These are phyloP conservation scores for Tor tambroides DNA, from an alignment of 2,113 vertebrate species.

Conservation along the genomic window DNA sequence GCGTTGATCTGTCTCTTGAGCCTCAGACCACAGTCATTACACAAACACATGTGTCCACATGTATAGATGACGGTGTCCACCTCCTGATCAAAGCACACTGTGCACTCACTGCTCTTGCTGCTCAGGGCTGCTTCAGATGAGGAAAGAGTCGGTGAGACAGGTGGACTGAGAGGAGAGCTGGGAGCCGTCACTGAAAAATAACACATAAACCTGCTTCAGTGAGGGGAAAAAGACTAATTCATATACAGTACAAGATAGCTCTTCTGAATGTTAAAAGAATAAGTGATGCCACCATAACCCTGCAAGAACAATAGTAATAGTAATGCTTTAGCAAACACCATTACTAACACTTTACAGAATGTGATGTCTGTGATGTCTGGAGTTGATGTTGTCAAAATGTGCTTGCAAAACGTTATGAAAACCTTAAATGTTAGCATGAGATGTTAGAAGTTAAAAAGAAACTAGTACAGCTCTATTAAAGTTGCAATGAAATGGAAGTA, in stretches of 20 bases:
- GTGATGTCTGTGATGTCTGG: background rate
- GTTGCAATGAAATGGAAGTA: too few relatives aligned
- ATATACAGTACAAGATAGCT: background rate
- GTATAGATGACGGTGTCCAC: conserved; percentile 99
- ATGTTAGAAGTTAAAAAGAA: too few relatives aligned
- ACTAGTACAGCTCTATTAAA: too few relatives aligned
- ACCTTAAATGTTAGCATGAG: too few relatives aligned
- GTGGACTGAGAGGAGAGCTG: conserved; percentile 93
- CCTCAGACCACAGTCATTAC: conserved; percentile 92
- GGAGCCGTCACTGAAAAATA: conserved; percentile 88
- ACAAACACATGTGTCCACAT: conserved; percentile 99
- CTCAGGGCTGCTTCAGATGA: conserved; percentile 79
- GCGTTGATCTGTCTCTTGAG: conserved; percentile 93
- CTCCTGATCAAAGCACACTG: conserved; percentile 95
- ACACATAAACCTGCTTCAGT: background rate
- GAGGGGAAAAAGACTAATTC: too few relatives aligned
- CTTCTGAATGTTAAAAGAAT: background rate
- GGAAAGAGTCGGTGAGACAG: conserved; percentile 81
- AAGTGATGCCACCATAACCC: background rate
- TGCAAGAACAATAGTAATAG: too few relatives aligned
- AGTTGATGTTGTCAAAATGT: background rate
- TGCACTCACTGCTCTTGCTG: conserved; percentile 91
- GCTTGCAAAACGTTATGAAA: background rate
- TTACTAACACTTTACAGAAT: too few relatives aligned
- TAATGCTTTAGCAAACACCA: too few relatives aligned